Evolutionary conservation across 2,888 invertebrate species (phyloP), one percentile per base, ranked within the genome.

Genomic region (Amiota communis): DNA sequence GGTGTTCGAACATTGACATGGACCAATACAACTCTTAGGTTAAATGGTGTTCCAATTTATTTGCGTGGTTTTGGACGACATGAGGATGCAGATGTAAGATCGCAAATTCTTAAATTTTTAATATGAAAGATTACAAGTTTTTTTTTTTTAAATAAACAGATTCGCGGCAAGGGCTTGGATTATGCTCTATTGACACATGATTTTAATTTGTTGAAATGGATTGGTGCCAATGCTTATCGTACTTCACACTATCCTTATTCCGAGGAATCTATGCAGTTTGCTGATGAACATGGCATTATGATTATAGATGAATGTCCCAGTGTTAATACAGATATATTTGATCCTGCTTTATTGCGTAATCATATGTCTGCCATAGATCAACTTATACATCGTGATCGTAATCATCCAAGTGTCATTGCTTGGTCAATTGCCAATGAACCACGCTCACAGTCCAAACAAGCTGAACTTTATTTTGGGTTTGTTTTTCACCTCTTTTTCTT

Each of bases 211-310:
- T 92, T 99, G 69, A 94, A 95, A 88, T 99, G 99, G 99, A 91
- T 98, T 64, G 98, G 98, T 0, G 98, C 96, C 0, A 99, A 98
- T 89, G 93, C 95, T 0, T 98, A 97, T 90, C 92, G 98, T 46
- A 99, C 99, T 0, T 98, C 98, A 0, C 99, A 99, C 90, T 99
- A 99, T 90, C 98, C 99, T 0, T 99, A 99, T 89, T 97, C 98
- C 0, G 98, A 99, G 83, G 98, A 98, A 90, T 95, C 98, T 71
- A 96, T 98, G 93, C 96, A 98, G 86, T 92, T 97, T 87, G 97
- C 98, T 0, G 98, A 98, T 88, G 93, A 94, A 81, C 92, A 95
- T 73, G 98, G 98, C 13, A 96, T 98, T 80, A 97, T 97, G 92
- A 95, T 99, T 69, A 96, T 99, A 75, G 95, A 97, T 86, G 99